phyloP scores from a whole-genome alignment of 1,140 invertebrate genomes.

The Papilio polyxenes region DNA sequence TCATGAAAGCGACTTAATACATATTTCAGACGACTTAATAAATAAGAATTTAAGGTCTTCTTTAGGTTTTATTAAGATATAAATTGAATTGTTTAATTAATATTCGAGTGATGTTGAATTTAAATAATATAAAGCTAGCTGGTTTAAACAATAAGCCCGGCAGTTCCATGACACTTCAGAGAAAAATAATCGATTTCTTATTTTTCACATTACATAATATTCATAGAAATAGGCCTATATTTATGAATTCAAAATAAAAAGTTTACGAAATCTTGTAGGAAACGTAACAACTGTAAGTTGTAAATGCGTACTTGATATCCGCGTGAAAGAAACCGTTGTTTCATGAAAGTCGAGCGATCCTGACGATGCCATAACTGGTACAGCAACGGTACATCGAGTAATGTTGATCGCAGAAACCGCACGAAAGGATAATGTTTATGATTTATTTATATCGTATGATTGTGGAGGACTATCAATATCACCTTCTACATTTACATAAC shows the following conservation, averaged over 20 bases:
- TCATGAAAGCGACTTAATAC: no score
- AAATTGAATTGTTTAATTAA: no score
- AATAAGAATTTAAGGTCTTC: no score
- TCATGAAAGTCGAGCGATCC: neutral
- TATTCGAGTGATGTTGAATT: no score
- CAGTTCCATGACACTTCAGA: no score
- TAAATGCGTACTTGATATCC: neutral
- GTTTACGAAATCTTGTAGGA: neutral
- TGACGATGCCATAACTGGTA: neutral
- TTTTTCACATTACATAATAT: no score
- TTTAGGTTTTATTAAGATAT: no score
- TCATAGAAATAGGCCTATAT: no score
- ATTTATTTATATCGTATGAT: neutral
- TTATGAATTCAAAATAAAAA: neutral
- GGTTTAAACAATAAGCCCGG: no score
- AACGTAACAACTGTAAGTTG: neutral
- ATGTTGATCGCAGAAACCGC: conserved; percentile 1
- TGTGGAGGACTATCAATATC: neutral
- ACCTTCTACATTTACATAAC: neutral
- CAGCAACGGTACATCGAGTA: neutral
- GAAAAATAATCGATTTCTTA: neutral
- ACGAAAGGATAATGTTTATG: neutral
- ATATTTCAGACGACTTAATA: no score
- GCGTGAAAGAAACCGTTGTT: neutral
- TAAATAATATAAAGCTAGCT: no score